These are phyloP conservation scores for Felis chaus DNA, from an alignment of 2,113 vertebrate genomes.

Conservation along the genomic window DNA sequence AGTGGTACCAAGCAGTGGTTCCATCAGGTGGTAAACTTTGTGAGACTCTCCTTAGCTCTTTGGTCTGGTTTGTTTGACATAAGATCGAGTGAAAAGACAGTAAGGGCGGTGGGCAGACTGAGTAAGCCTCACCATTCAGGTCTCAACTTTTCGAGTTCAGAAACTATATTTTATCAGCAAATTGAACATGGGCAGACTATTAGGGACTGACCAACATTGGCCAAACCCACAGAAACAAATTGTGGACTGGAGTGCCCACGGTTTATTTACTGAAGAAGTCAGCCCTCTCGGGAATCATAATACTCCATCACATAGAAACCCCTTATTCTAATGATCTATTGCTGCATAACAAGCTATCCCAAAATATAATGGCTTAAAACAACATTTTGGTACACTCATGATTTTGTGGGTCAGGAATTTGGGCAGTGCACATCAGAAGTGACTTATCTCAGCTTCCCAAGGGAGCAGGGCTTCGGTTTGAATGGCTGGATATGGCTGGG, in stretches of 20 bases:
- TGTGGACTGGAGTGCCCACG: not conserved
- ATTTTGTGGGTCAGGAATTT: not conserved
- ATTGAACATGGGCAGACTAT: not conserved
- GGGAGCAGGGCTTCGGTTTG: not conserved
- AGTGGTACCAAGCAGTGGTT: not conserved
- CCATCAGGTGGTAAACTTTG: not conserved
- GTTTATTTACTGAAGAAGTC: not conserved
- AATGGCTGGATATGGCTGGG: not conserved
- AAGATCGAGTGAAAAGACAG: not conserved
- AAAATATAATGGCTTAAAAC: not conserved
- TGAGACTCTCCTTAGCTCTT: not conserved
- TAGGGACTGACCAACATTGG: not conserved
- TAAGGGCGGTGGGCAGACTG: not conserved
- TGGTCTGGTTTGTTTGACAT: not conserved
- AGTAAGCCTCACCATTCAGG: not conserved
- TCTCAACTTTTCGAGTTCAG: not conserved
- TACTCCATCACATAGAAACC: not conserved
- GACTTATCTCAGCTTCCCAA: not conserved
- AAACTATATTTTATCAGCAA: not conserved
- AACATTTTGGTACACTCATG: not conserved
- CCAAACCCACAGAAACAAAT: not conserved
- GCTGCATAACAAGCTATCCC: not conserved
- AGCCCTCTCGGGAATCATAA: not conserved
- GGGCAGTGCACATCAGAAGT: not conserved
- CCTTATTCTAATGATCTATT: not conserved